Evolutionary conservation across 2,888 invertebrate species (phyloP).

Genomic region (Blomia tropicalis): DNA sequence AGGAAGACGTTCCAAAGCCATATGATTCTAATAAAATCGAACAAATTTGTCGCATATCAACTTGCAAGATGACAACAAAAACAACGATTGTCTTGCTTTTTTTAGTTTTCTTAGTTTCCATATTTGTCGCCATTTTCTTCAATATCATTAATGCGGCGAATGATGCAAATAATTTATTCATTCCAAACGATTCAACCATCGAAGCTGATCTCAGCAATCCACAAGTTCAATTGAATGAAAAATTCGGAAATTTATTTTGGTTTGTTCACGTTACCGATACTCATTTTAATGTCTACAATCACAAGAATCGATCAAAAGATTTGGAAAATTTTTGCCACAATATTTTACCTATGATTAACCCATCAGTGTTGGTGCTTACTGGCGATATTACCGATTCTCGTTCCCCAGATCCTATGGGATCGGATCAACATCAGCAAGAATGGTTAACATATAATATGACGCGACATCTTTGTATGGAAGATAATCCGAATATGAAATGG

Average conservation of each 20-base stretch:
- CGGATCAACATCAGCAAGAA: conserved; percentile 60
- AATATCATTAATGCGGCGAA: conserved; percentile 6
- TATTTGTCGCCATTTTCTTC: conserved; percentile 16
- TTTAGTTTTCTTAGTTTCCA: not conserved
- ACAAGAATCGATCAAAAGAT: conserved; percentile 54
- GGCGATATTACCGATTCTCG: conserved; percentile 83
- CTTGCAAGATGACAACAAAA: conserved; percentile 17
- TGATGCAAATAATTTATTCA: not conserved
- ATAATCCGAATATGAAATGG: conserved; percentile 46
- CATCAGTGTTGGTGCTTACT: conserved; percentile 59
- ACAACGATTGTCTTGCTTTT: conserved; percentile 7
- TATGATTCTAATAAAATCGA: no score
- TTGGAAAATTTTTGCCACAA: conserved; percentile 60
- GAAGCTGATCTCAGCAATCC: not conserved
- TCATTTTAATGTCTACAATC: conserved; percentile 68
- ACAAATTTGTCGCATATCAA: no score
- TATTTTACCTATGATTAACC: conserved; percentile 55
- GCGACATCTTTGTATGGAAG: conserved; percentile 41
- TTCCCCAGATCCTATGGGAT: conserved; percentile 57
- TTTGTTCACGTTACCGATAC: conserved; percentile 68
- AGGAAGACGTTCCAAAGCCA: no score
- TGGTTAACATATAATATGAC: conserved; percentile 62
- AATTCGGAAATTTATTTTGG: conserved; percentile 44
- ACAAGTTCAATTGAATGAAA: conserved; percentile 22
- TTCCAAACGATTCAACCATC: not conserved